phyloP scores from a whole-genome alignment of 2,888 invertebrate species.

The Heliconius aoede region DNA sequence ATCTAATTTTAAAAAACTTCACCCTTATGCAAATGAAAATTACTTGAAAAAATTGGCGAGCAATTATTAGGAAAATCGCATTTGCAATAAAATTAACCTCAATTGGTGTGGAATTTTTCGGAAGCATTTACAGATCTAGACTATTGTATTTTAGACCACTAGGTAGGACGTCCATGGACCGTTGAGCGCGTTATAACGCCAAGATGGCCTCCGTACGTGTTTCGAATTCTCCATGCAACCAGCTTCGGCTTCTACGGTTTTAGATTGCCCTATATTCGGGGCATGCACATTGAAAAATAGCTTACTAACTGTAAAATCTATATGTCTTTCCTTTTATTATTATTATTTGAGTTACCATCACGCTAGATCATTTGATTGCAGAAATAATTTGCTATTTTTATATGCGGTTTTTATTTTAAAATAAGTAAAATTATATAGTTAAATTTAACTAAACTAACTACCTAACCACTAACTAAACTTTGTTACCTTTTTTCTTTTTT shows the following conservation, averaged over 20 bases:
- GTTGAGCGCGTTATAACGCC: conserved; percentile 57
- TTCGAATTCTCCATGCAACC: conserved; percentile 52
- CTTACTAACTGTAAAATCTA: conserved; percentile 34
- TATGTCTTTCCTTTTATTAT: conserved; percentile 18
- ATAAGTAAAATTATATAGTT: background rate
- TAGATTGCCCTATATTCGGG: conserved; percentile 58
- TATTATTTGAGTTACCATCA: conserved; percentile 11
- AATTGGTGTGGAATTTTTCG: conserved; percentile 34
- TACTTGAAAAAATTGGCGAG: conserved; percentile 30
- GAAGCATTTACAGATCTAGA: conserved; percentile 38
- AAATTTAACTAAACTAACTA: too few relatives aligned
- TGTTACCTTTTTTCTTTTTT: too few relatives aligned
- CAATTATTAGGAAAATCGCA: conserved; percentile 34
- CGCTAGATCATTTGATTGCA: background rate
- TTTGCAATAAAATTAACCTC: conserved; percentile 36
- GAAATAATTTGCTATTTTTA: background rate
- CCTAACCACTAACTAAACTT: too few relatives aligned
- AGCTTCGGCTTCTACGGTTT: conserved; percentile 54
- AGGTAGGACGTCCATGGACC: conserved; percentile 51
- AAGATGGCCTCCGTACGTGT: conserved; percentile 66
- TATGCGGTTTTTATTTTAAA: background rate
- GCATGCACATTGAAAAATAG: conserved; percentile 42
- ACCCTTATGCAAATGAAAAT: conserved; percentile 4
- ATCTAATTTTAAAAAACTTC: conserved; percentile 21
- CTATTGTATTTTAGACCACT: conserved; percentile 46